Evolutionary conservation across 2,888 invertebrate species (phyloP).

Genomic region (Hylaea fasciaria): DNA sequence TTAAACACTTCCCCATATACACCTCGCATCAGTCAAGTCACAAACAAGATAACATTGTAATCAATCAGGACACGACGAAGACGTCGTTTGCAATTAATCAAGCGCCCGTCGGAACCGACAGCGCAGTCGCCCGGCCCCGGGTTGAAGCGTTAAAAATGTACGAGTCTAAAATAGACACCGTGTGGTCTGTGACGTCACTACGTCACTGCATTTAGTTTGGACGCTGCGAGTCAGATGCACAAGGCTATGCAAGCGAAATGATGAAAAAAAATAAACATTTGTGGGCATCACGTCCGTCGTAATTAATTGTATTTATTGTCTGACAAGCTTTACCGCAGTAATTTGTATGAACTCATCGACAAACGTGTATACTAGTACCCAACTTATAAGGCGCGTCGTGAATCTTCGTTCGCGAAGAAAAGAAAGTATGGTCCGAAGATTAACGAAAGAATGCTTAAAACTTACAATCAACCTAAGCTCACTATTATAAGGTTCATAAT

Average conservation of each 20-base stretch:
- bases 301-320: no score
- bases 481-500: no score
- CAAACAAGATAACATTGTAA: slow-evolving; percentile 81
- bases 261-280: no score
- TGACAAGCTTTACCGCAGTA: no score
- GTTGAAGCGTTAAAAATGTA: slow-evolving; percentile 53
- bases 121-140: slow-evolving; percentile 48
- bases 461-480: no score
- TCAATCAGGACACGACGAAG: slow-evolving; percentile 71
- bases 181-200: slow-evolving; percentile 41
- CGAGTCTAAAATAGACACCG: slow-evolving; percentile 41
- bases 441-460: no score
- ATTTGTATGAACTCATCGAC: no score
- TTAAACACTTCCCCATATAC: slow-evolving; percentile 13
- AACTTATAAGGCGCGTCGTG: no score
- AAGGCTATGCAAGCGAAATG: background rate
- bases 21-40: slow-evolving; percentile 50
- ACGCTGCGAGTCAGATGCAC: slow-evolving; percentile 3
- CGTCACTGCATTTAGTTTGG: slow-evolving; percentile 43
- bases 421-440: no score
- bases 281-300: no score
- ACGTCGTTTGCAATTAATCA: slow-evolving; percentile 73
- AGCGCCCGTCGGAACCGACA: slow-evolving; percentile 60
- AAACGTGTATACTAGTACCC: no score
- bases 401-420: no score